A percentile compares a stretch with the other conserved stretches of the same genome.
phyloP scores from a whole-genome alignment of 1,140 invertebrate species.

The Phthorimaea operculella region DNA sequence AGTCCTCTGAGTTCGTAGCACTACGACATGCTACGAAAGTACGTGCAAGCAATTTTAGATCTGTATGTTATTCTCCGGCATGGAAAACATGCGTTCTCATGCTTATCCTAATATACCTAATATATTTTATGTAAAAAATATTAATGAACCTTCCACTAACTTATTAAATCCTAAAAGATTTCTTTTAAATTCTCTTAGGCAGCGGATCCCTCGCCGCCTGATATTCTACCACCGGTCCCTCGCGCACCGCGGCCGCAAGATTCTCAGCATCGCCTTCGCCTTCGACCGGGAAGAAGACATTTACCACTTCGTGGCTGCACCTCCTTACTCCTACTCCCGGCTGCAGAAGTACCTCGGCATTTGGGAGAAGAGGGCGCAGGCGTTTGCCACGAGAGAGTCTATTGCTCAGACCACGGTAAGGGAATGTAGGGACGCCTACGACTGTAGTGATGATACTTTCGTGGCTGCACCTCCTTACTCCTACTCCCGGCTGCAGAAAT shows the following conservation, averaged over 20 bases:
- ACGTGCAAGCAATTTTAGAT: too few species aligned
- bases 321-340: conserved; percentile 94
- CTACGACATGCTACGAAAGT: too few species aligned
- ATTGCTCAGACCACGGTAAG: conserved; percentile 79
- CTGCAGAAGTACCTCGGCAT: conserved; percentile 85
- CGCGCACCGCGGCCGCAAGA: conserved; percentile 90
- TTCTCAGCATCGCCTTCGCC: conserved; percentile 93
- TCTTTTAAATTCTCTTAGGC: conserved; percentile 71
- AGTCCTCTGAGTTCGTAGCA: too few species aligned
- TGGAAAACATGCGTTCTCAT: too few species aligned
- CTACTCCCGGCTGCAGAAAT: conserved; percentile 89
- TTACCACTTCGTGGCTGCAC: conserved; percentile 93
- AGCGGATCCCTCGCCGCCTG: conserved; percentile 82
- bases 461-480: conserved; percentile 93
- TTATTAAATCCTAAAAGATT: too few species aligned
- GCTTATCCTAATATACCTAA: too few species aligned
- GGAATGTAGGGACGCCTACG: not conserved
- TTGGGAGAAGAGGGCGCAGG: conserved; percentile 73
- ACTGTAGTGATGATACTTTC: conserved; percentile 71
- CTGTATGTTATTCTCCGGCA: too few species aligned
- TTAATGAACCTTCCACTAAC: too few species aligned
- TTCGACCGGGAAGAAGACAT: conserved; percentile 95
- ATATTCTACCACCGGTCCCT: conserved; percentile 95
- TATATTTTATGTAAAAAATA: too few species aligned
- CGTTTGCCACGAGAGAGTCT: conserved; percentile 74